Base-by-base conservation (phyloP, 2,113 vertebrate genomes). In the Psittacula cyanocephala region DNA sequence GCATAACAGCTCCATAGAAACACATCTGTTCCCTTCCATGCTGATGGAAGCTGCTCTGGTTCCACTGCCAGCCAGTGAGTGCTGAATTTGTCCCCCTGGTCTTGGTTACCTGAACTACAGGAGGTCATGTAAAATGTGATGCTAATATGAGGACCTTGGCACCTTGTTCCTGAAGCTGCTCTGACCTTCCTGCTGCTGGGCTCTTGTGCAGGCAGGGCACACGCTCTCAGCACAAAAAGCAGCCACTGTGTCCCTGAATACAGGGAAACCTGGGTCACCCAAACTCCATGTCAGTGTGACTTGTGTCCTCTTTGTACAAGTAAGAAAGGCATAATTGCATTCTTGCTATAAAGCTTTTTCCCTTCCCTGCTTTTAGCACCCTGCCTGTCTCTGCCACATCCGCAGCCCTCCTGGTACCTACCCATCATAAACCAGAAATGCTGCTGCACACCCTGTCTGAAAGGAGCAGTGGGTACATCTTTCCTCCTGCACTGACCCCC, bases 211-310 rank as follows among this genome's bases (percentile, higher is more conserved):
- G 53, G 69, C 24, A 50, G 72, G 41, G n/a, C 35, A 24, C 2
- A 10, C 0, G 8, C 49, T 68, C 22, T 62, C 6, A 4, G 50
- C 47, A 3, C 0, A 9, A 86, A 39, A 4, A 92, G 35, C 43
- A 17, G 29, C 0, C 0, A 63, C n/a, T 13, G 12, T 24, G 20
- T 22, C 33, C 49, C 39, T 0, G 0, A n/a, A 13, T 2, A 3
- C 1, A 0, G 9, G 52, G 57, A 60, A 60, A 12, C 47, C 43
- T 6, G 29, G 10, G n/a, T 22, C 2, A 0, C 20, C 28, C 28
- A 7, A 18, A 13, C 31, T 11, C 49, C 0, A 1, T 17, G 25
- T 62, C 46, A 3, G 1, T 1, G 4, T 7, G 63, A 44, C 53
- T 41, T 5, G 11, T 27, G 29, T 20, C 18, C 22, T 43, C 47